Conservation (phyloP, 2,888 invertebrate genomes). For the Abrostola tripartita region DNA sequence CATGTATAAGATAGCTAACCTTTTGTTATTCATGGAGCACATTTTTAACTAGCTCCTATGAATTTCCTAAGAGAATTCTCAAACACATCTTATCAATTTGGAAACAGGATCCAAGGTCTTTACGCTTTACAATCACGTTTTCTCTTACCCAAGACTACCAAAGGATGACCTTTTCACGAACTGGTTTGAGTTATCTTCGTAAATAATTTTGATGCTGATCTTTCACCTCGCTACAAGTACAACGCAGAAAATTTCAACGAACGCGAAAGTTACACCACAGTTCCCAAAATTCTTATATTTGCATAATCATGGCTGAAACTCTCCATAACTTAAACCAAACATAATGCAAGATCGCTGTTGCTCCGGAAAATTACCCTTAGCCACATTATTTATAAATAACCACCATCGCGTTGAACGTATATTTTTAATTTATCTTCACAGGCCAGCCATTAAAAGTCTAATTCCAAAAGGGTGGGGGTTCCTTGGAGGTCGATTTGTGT, state of each 20-base stretch:
- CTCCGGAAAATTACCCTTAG: slow-evolving; percentile 24
- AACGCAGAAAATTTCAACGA: not conserved
- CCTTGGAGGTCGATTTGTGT: slow-evolving; percentile 55
- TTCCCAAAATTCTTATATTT: slow-evolving; percentile 29
- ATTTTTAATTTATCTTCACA: slow-evolving; percentile 53
- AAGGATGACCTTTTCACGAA: not conserved
- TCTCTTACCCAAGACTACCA: not conserved
- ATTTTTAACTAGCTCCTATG: no score
- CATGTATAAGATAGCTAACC: no score
- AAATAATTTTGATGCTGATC: not conserved
- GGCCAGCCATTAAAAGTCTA: slow-evolving; percentile 47
- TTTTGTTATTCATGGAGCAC: no score
- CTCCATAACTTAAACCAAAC: slow-evolving; percentile 35
- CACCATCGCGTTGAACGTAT: slow-evolving; percentile 24
- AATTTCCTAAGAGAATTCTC: no score
- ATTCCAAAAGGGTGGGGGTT: slow-evolving; percentile 26
- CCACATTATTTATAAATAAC: slow-evolving; percentile 43
- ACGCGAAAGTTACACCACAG: slow-evolving; percentile 10
- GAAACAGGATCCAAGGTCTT: no score
- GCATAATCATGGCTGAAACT: slow-evolving; percentile 46
- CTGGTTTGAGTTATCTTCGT: not conserved
- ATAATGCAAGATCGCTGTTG: slow-evolving; percentile 46
- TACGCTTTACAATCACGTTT: not conserved
- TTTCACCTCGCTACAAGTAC: not conserved
- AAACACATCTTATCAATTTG: no score